Conservation (phyloP, 2,797 vertebrate genomes). For the Premnoplex brunnescens region DNA sequence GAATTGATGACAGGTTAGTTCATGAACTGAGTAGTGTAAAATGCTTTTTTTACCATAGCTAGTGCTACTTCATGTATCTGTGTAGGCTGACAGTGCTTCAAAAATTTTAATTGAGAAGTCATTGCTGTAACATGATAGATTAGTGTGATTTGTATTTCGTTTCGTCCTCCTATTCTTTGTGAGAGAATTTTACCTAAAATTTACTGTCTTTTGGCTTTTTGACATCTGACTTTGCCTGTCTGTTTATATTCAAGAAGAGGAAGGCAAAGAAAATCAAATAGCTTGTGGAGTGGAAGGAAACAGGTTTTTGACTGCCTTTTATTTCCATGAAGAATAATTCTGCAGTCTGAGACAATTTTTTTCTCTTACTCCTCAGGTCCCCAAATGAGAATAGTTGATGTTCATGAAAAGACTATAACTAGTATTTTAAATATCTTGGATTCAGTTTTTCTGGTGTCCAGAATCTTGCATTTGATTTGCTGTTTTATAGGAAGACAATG, state of each 20-base stretch:
- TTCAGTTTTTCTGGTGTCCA: not conserved
- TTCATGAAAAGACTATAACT: not conserved
- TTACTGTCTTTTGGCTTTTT: fast-evolving
- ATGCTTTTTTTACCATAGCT: not conserved
- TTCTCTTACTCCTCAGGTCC: not conserved
- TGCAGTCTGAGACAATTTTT: not conserved
- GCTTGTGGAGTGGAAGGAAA: not conserved
- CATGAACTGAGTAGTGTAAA: not conserved
- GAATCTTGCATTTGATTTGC: not conserved
- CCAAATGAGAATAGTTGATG: not conserved
- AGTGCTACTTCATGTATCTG: not conserved
- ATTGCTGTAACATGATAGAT: not conserved
- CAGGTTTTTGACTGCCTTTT: not conserved
- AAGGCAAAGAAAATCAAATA: not conserved
- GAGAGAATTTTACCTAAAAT: not conserved
- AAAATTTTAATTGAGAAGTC: not conserved
- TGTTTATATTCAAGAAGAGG: not conserved
- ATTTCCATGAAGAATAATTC: not conserved
- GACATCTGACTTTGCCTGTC: not conserved
- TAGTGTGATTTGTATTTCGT: not conserved
- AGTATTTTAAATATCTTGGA: not conserved
- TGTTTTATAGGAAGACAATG: not conserved
- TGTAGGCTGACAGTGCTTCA: not conserved
- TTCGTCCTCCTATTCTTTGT: not conserved
- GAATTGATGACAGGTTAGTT: not conserved